Base-by-base conservation (phyloP, 2,797 vertebrate species). In the Phylloscopus collybita region DNA sequence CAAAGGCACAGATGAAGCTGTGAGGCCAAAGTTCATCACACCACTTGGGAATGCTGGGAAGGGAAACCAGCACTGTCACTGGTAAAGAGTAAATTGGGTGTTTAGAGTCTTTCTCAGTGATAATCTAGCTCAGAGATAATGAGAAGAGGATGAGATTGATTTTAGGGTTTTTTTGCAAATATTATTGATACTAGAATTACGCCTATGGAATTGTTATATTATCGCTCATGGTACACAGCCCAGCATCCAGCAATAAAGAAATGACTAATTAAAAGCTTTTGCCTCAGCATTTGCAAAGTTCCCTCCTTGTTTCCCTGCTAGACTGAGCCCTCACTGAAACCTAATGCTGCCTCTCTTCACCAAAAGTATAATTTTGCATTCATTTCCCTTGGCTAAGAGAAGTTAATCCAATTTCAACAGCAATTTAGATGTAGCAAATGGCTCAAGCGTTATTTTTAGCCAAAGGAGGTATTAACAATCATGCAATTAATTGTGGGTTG, bases 391-490 rank as follows among this genome's bases (percentile, higher is more conserved):
- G 85, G 79, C 67, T 92, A 29, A 72, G 29, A n/a, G 59, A 72
- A 93, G 50, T 50, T 64, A 16, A 47, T 87, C 54, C 36, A 50
- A 47, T 92, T 91, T 89, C 42, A 91, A 45, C 47, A 61, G 50
- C 45, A 71, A 61, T 94, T 94, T 69, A 47, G 42, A 34, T n/a
- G 32, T 21, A 66, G 74, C 81, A 89, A 86, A 94, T 73, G 25
- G 25, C 56, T 80, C 32, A 36, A 80, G 36, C 22, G 13, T 80
- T 93, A 80, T 51, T 85, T 95, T 95, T 86, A 95, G 51, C 30
- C 7, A 72, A 86, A 88, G 61, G 38, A 78, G 26, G 9, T 71
- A 56, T 90, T 90, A 85, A 86, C 44, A 88, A 25, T 80, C 59
- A 30, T 1, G 8, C 60, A 69, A 5, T 65, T 91, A 95, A 87